Evolutionary conservation across 2,113 vertebrate genomes (phyloP).

Genomic region (Elanus axillaris): DNA sequence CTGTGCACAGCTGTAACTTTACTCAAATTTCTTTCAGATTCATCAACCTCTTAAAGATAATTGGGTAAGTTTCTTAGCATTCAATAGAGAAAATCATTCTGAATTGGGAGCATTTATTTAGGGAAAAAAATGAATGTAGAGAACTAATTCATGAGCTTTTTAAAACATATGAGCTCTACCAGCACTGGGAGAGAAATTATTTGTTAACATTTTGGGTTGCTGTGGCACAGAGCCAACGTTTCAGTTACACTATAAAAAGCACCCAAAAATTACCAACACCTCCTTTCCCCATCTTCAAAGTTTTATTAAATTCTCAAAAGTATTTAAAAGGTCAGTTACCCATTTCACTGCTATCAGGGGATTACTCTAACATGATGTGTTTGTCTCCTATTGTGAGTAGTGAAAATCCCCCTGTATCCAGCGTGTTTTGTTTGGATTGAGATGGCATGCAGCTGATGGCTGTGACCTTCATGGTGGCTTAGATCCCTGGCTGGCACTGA

Average conservation of each 20-base stretch:
- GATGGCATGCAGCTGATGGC: constrained; percentile 95
- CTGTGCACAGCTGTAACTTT: not conserved
- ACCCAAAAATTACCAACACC: constrained; percentile 61
- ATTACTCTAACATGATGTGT: constrained; percentile 78
- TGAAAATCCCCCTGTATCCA: constrained; percentile 83
- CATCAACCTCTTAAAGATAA: not conserved
- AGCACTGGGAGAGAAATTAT: not conserved
- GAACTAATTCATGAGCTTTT: not conserved
- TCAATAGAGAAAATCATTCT: not conserved
- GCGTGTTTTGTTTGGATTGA: constrained; percentile 95
- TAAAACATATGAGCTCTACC: not conserved
- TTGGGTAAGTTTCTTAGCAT: not conserved
- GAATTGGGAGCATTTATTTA: not conserved
- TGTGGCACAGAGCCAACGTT: not conserved
- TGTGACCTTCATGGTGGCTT: constrained; percentile 99
- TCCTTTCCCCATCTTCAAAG: constrained; percentile 54
- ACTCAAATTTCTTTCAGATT: not conserved
- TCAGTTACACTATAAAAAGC: constrained; percentile 59
- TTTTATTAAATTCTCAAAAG: constrained; percentile 74
- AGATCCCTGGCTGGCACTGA: constrained; percentile 99
- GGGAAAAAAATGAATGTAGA: not conserved
- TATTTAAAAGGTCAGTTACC: constrained; percentile 73
- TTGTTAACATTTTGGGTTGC: constrained; percentile 18
- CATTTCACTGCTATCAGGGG: constrained; percentile 63
- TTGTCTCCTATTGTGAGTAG: constrained; percentile 79